phyloP scores from a whole-genome alignment of 2,113 vertebrate genomes.

The Trogon melanurus region DNA sequence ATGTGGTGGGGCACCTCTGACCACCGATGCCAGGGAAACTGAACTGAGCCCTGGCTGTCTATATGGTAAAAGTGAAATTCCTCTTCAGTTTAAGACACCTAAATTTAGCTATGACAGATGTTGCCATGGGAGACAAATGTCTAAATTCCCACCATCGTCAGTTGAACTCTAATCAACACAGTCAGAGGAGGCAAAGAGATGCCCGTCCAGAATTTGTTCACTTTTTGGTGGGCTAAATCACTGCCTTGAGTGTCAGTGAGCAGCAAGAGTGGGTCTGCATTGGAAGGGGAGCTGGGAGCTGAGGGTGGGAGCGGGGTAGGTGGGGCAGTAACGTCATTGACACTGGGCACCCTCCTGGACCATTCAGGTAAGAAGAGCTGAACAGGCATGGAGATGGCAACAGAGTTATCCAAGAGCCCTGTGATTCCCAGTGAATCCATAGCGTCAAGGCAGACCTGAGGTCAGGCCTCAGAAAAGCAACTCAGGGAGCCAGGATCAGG shows the following conservation, averaged over 20 bases:
- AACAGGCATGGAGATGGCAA: not conserved
- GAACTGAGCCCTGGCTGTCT: not conserved
- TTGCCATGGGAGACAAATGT: constrained; percentile 13
- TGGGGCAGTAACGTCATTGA: not conserved
- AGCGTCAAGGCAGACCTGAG: not conserved
- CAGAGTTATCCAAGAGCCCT: not conserved
- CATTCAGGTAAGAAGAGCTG: not conserved
- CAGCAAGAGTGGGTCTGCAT: not conserved
- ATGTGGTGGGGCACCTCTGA: not conserved
- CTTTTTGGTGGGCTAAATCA: not conserved
- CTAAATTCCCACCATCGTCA: not conserved
- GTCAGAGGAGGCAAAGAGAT: not conserved
- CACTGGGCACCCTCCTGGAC: not conserved
- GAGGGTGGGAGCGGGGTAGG: not conserved
- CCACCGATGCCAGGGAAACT: rapidly evolving
- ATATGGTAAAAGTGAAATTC: not conserved
- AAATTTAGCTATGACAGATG: constrained; percentile 38
- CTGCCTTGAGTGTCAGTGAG: not conserved
- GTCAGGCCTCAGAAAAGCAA: not conserved
- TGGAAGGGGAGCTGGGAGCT: not conserved
- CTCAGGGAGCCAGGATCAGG: not conserved
- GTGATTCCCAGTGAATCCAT: not conserved
- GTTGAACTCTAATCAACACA: not conserved
- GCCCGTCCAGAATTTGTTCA: not conserved
- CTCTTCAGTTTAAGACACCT: not conserved